phyloP scores from a whole-genome alignment of 2,888 invertebrate genomes.

The Drosophila putrida region DNA sequence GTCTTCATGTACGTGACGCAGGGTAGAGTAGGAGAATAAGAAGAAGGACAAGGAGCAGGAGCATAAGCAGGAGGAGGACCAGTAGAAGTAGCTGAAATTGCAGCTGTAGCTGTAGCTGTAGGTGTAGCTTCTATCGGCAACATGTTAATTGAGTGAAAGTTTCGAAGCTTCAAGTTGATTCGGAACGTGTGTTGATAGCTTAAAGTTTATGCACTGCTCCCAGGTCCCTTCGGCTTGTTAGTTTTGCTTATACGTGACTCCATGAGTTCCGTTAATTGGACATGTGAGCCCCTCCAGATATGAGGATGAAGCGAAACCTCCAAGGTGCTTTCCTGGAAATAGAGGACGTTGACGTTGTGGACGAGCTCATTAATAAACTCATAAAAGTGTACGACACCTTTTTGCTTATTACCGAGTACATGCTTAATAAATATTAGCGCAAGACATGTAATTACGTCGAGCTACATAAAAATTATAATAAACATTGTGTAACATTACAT shows the following conservation, averaged over 20 bases:
- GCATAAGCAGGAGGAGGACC: slow-evolving; percentile 6
- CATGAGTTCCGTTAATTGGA: slow-evolving; percentile 64
- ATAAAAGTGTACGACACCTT: slow-evolving; percentile 68
- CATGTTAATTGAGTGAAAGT: slow-evolving; percentile 77
- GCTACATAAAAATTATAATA: slow-evolving; percentile 76
- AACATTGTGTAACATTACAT: slow-evolving; percentile 77
- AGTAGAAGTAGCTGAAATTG: slow-evolving; percentile 7
- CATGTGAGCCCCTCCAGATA: slow-evolving; percentile 53
- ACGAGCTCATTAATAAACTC: slow-evolving; percentile 72
- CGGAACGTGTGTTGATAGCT: slow-evolving; percentile 70
- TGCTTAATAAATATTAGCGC: slow-evolving; percentile 73
- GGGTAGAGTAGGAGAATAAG: slow-evolving; percentile 4
- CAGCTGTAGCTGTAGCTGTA: slow-evolving; percentile 14
- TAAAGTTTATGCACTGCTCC: slow-evolving; percentile 50
- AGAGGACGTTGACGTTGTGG: slow-evolving; percentile 5
- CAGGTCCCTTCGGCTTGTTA: slow-evolving; percentile 48
- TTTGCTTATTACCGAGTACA: slow-evolving; percentile 59
- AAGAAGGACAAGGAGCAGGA: background rate
- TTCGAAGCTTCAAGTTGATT: slow-evolving; percentile 36
- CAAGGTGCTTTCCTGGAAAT: slow-evolving; percentile 37
- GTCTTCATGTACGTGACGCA: slow-evolving; percentile 57
- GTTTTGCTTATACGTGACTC: slow-evolving; percentile 68
- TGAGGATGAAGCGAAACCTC: slow-evolving; percentile 20
- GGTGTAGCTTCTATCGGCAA: slow-evolving; percentile 27
- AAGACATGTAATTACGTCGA: slow-evolving; percentile 71